A percentile compares a stretch with the other conserved stretches of the same genome.
These are phyloP conservation scores for Scaptomyza montana DNA, from an alignment of 1,140 invertebrate genomes.

Conservation along the genomic window DNA sequence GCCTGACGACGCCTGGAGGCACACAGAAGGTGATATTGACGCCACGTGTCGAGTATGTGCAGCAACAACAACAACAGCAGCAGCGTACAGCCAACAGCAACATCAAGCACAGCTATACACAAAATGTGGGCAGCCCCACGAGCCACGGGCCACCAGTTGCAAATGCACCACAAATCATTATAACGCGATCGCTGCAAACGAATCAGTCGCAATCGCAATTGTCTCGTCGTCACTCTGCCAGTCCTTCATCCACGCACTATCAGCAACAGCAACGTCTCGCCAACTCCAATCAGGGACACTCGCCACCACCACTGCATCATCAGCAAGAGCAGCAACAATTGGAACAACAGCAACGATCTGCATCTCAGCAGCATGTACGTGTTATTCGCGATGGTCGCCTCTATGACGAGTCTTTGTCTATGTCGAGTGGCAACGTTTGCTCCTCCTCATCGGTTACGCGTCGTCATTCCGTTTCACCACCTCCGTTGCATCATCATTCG, in stretches of 20 bases:
- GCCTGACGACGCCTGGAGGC: constrained; percentile 60
- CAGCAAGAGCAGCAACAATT: constrained; percentile 60
- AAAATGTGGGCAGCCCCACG: constrained; percentile 25
- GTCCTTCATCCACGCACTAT: constrained; percentile 64
- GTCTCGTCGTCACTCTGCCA: constrained; percentile 72
- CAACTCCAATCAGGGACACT: constrained; percentile 22
- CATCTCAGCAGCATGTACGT: constrained; percentile 66
- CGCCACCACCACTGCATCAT: constrained; percentile 71
- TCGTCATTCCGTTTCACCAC: constrained; percentile 74
- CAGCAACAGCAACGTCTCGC: constrained; percentile 39
- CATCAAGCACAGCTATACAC: constrained; percentile 61
- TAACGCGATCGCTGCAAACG: constrained; percentile 63
- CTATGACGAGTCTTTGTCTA: constrained; percentile 59
- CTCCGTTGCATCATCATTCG: constrained; percentile 76
- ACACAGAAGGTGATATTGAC: constrained; percentile 80
- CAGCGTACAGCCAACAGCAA: constrained; percentile 36
- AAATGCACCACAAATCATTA: constrained; percentile 67
- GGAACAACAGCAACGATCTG: constrained; percentile 33
- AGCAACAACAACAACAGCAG: constrained; percentile 68
- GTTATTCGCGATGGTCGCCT: constrained; percentile 79
- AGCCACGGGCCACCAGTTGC: neutral
- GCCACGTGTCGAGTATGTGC: constrained; percentile 73
- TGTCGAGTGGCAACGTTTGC: constrained; percentile 4
- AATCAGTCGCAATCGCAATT: constrained; percentile 52
- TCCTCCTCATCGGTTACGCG: constrained; percentile 32